Evolutionary conservation across 2,888 invertebrate genomes (phyloP).

Genomic region (Philonicus albiceps): DNA sequence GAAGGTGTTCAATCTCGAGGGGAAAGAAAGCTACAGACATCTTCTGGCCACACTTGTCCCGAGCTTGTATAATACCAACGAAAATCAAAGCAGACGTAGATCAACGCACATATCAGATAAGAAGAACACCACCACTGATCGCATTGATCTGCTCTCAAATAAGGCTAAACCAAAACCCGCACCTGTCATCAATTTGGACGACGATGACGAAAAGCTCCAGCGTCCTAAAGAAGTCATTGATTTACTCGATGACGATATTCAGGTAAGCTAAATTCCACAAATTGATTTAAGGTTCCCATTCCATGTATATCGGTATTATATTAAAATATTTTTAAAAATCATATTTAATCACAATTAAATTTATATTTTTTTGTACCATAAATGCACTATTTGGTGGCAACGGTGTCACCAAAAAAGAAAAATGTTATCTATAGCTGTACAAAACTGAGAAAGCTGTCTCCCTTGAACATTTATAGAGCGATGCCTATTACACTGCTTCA

Average conservation of each 20-base stretch:
- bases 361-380: no score
- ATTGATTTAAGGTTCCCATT: neutral
- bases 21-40: constrained; percentile 68
- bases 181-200: neutral
- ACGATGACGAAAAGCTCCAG: constrained; percentile 50
- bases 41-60: constrained; percentile 59
- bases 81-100: neutral
- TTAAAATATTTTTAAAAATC: no score
- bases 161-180: neutral
- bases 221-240: constrained; percentile 53
- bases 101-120: neutral
- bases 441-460: no score
- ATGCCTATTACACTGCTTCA: no score
- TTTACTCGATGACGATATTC: constrained; percentile 51
- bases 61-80: constrained; percentile 24
- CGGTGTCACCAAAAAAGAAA: no score
- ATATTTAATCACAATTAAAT: no score
- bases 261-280: neutral
- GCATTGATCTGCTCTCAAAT: neutral
- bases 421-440: no score
- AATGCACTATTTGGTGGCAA: no score
- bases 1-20: constrained; percentile 68
- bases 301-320: no score
- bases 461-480: no score
- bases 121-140: neutral